Percentiles rank a stretch among this genome's conserved stretches.
Evolutionary conservation across 2,113 vertebrate genomes (phyloP).

Genomic region (Sisor rabdophorus): DNA sequence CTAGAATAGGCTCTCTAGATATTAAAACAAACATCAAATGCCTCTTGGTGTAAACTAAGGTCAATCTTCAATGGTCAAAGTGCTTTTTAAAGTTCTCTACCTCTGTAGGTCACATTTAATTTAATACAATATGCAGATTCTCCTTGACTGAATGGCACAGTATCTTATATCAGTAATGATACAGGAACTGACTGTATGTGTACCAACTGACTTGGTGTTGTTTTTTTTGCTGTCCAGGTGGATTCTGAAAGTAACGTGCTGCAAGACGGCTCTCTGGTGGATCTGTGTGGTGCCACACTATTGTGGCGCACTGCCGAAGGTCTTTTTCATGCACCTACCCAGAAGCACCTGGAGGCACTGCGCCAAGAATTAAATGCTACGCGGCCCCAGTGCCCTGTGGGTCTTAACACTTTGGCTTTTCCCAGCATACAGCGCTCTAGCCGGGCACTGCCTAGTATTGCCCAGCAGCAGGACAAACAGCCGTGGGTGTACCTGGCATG

Average conservation of each 20-base stretch:
- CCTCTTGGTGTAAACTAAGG: background rate
- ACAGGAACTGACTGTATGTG: background rate
- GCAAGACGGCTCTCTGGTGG: conserved; percentile 91
- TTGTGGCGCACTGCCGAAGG: conserved; percentile 95
- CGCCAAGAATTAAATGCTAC: conserved; percentile 95
- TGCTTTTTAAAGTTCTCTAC: background rate
- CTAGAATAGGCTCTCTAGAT: too few relatives aligned
- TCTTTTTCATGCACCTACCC: conserved; percentile 88
- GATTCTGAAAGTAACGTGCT: conserved; percentile 92
- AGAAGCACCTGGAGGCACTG: conserved; percentile 96
- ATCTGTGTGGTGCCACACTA: conserved; percentile 92
- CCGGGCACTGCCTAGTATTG: conserved; percentile 73
- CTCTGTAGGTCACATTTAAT: conserved; percentile 5
- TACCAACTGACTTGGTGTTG: too few relatives aligned
- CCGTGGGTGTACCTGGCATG: conserved; percentile 95
- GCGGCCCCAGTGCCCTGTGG: conserved; percentile 91
- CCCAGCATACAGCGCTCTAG: conserved; percentile 89
- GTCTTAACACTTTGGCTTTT: conserved; percentile 93
- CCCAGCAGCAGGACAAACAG: conserved; percentile 95
- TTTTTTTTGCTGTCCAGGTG: conserved; percentile 69
- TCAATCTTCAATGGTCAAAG: background rate
- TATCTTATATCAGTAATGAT: background rate
- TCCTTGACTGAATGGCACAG: background rate
- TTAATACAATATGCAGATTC: background rate
- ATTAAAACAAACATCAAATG: background rate